Evolutionary conservation across 2,888 invertebrate species (phyloP), one percentile per base, ranked within the genome.

Genomic region (Pyralis farinalis): DNA sequence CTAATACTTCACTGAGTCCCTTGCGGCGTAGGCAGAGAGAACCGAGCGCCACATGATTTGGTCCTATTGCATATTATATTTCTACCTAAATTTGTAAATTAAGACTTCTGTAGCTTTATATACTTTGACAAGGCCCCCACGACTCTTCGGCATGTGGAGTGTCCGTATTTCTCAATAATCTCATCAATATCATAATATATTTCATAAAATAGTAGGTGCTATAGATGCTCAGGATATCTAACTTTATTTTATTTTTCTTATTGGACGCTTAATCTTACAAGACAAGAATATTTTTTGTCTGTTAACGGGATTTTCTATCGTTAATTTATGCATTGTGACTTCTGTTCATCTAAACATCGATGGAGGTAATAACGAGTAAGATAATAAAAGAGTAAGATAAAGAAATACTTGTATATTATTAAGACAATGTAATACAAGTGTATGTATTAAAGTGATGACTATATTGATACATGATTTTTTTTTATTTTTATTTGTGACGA

Each of bases 141-240:
- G 64, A 64, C 51, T 61, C 51, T 31, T 53, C 66, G 61, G 71
- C 73, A 72, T 68, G 67, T 64, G 65, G 53, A 50, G 49, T 54
- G 68, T 71, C 71, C 52, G 54, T 42, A 47, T 54, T 58, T 55
- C 55, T 74, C 70, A 71, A 63, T 71, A 57, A 57, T 49, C 53
- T 66, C 68, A 76, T 76, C 70, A 74, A 75, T 76, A 70, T 64
- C 53, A 43, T 37, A 46, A 47, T 55, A 55, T 59, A 58, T 61
- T 58, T 55, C 52, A 53, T 60, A 63, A 58, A 55, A 54, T 45
- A 51, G 33, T 39, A 28, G 25, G 33, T 39, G 27, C 33, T 33
- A 39, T 39, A 9, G 25, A 6, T 32, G 28, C 12, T 12, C 25
- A 31, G 12, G 8, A 31, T 31, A 31, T 31, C 3, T 3, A 33